These are phyloP conservation scores for Drosophila guanche DNA, from an alignment of 1,140 invertebrate species.

Conservation along the genomic window DNA sequence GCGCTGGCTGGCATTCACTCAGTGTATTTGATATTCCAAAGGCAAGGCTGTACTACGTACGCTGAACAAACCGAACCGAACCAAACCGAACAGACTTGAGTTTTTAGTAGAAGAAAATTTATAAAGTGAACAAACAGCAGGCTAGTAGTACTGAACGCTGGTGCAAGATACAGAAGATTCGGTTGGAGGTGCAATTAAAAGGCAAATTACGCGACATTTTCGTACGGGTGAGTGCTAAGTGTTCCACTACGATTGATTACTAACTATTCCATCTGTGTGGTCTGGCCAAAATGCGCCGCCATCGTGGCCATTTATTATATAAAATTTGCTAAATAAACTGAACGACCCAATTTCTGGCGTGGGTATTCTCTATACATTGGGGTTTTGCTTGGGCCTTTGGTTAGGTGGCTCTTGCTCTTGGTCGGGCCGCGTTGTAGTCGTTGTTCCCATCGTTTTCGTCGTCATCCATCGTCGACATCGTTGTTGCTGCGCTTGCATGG, in stretches of 20 bases:
- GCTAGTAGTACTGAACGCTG: conserved; percentile 15
- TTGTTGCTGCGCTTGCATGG: conserved; percentile 48
- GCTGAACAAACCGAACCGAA: conserved; percentile 44
- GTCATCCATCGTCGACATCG: conserved; percentile 13
- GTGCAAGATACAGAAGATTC: conserved; percentile 42
- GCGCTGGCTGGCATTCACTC: conserved; percentile 66
- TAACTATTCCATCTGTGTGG: conserved; percentile 46
- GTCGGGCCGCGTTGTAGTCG: conserved; percentile 85
- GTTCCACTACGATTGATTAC: conserved; percentile 76
- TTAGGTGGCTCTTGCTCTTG: conserved; percentile 57
- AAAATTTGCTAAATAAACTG: conserved; percentile 69
- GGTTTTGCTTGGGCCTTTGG: conserved; percentile 17
- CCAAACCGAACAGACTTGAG: conserved; percentile 54
- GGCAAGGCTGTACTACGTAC: conserved; percentile 74
- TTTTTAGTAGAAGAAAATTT: conserved; percentile 79
- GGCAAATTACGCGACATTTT: conserved; percentile 75
- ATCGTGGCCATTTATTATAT: conserved; percentile 75
- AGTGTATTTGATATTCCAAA: conserved; percentile 81
- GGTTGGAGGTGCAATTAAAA: conserved; percentile 58
- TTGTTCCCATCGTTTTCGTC: conserved; percentile 86
- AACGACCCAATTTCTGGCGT: conserved; percentile 70
- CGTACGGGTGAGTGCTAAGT: conserved; percentile 78
- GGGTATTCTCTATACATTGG: conserved; percentile 18
- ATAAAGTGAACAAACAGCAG: conserved; percentile 73
- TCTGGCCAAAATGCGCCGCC: conserved; percentile 56